Base-by-base conservation (phyloP, 53 echinoderm and acorn worm species). In the Echinarachnius parma region DNA sequence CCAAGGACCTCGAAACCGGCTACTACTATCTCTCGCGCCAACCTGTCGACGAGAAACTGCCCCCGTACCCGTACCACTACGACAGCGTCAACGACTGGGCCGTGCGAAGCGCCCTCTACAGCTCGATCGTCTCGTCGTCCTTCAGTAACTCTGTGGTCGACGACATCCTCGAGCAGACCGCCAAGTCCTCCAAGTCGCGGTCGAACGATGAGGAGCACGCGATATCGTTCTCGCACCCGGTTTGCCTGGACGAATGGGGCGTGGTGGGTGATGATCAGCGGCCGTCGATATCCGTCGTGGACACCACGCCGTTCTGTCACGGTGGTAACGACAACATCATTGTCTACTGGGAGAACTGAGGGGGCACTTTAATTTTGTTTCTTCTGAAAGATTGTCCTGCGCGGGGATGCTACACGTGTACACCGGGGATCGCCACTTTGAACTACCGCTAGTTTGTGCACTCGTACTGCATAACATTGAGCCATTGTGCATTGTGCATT, bases 151-250 rank as follows among this genome's bases (percentile, higher is more conserved):
- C 27, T 13, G 39, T 72, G n/a, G 14, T 69, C 33, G 23, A 16
- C 3, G 74, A 56, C 10, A 35, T 72, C 2, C 39, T 72, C 11
- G 68, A 68, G 53, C 31, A 28, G 33, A 28, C 39, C 57, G 44
- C 34, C 14, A 36, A 22, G 0, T 13, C 53, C 31, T 32, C 50
- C 9, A 28, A 11, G 3, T 5, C 52, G 52, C 18, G 13, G 4
- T 18, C 9, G 52, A 27, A 25, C 19, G 55, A 39, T 15, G 74
- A 72, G 21, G 74, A 72, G 22, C 56, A 44, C 45, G 25, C 26
- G 57, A 57, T 72, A 36, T 72, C 74, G 16, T 72, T 72, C 74
- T 72, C 74, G 9, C 74, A 72, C 25, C 74, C 74, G 1, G 57
- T 72, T 0, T 57, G 74, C 29, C 48, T 68, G 2, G 68, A 65